Base-by-base conservation (phyloP, 2,888 invertebrate species). In the Congeria kusceri region DNA sequence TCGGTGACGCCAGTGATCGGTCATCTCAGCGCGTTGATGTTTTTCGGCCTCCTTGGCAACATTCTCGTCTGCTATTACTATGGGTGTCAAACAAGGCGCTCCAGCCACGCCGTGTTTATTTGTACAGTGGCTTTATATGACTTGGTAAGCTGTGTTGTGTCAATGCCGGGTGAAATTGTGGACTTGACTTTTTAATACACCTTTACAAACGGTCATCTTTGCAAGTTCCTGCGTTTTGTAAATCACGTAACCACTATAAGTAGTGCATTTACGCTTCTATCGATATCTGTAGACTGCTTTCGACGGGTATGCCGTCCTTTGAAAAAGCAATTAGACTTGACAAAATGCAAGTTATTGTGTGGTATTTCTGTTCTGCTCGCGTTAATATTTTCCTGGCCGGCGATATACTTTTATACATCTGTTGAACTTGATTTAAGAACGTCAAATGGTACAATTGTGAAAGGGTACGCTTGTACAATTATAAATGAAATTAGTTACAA, bases 131-230 rank as follows among this genome's bases (percentile, higher is more conserved):
- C 68, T 11, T 32, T 39, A 3, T 75, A 49, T 61, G 75, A 75
- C 20, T 58, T 75, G 9, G 44, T 75, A 13, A n/a, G 56, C 7
- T 69, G 75, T 29, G 46, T n/a, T 15, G 39, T 75, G n/a, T 58
- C 64, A 0, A 68, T 75, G 58, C 75, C 69, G n/a, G 58, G 39
- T 29, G 75, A 75, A 47, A 75, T 75, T 18, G 75, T 65, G 18
- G 75, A 69, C 58, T 39, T 75, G 1, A 20, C 29, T 29, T 32
- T 53, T 27, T 75, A 53, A 25, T 68, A 59, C 46, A 69, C 64
- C 11, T 75, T 69, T 39, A 49, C 46, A 32, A 75, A 59, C 39
- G 49, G 61, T 13, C 46, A n/a, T 15, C 64, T 69, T 15, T 75
- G 75, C 29, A 68, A 69, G 18, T 46, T 63, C 18, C 32, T 69